These are phyloP conservation scores for Tapirus indicus DNA, from an alignment of 2,797 vertebrate species.

Conservation along the genomic window DNA sequence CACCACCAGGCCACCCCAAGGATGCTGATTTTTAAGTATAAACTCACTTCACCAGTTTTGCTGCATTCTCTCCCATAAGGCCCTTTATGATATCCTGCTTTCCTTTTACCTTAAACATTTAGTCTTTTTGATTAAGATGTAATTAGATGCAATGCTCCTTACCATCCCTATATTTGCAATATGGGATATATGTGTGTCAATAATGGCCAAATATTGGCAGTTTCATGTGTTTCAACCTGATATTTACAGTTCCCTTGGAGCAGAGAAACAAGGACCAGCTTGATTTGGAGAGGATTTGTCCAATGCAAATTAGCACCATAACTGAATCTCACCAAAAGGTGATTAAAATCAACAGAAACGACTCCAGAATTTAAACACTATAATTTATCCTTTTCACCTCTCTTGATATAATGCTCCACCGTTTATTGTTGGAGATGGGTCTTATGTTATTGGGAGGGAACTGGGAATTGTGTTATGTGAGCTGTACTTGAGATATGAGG, in stretches of 20 bases:
- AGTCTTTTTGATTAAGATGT: neutral
- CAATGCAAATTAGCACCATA: neutral
- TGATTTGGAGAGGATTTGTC: neutral
- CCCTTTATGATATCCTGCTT: neutral
- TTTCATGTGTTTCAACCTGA: neutral
- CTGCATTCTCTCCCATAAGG: neutral
- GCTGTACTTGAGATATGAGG: neutral
- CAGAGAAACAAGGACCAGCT: neutral
- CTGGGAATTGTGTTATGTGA: neutral
- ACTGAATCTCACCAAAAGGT: neutral
- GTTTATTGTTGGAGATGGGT: neutral
- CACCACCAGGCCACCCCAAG: too few species aligned
- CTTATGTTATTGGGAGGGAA: neutral
- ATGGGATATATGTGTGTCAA: neutral
- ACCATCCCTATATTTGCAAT: neutral
- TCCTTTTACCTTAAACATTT: neutral
- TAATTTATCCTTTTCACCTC: neutral
- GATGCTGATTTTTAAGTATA: neutral
- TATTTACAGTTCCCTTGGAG: neutral
- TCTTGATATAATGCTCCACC: neutral
- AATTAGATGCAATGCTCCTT: neutral
- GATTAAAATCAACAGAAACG: neutral
- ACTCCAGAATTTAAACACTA: neutral
- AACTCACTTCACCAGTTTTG: neutral
- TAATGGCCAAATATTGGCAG: neutral